Conservation (phyloP, 2,113 vertebrate genomes). For the Ammodytes marinus region DNA sequence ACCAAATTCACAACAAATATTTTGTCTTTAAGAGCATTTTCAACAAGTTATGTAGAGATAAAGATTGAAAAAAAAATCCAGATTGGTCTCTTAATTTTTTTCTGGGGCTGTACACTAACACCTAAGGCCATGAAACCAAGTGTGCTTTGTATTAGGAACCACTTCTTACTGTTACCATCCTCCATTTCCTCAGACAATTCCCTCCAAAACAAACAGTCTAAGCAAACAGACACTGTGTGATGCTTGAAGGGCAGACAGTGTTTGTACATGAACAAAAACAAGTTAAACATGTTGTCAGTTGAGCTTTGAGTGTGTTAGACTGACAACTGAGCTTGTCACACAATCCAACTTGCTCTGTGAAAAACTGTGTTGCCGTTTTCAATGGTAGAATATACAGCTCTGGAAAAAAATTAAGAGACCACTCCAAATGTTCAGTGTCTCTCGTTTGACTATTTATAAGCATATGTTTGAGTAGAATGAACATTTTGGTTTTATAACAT, state of each 20-base stretch:
- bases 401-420: too few species aligned
- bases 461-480: too few species aligned
- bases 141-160: too few species aligned
- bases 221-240: slow-evolving; percentile 24
- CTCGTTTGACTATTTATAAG: too few species aligned
- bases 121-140: not conserved
- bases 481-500: too few species aligned
- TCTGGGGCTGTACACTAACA: not conserved
- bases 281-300: slow-evolving; percentile 31
- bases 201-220: slow-evolving; percentile 26
- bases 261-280: slow-evolving; percentile 49
- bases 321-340: slow-evolving; percentile 17
- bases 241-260: slow-evolving; percentile 28
- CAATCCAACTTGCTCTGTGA: slow-evolving; percentile 16
- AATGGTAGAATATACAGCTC: not conserved
- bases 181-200: slow-evolving; percentile 19
- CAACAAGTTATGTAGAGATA: too few species aligned
- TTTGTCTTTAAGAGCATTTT: too few species aligned
- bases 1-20: too few species aligned
- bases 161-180: too few species aligned
- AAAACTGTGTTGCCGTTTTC: slow-evolving; percentile 1
- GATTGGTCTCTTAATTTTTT: too few species aligned
- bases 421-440: too few species aligned
- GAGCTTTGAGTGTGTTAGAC: slow-evolving; percentile 24
- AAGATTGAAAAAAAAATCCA: too few species aligned